A percentile compares a stretch with the other conserved stretches of the same genome.
Conservation (phyloP, 92 coral and sea anemone species). For the Nematostella vectensis region DNA sequence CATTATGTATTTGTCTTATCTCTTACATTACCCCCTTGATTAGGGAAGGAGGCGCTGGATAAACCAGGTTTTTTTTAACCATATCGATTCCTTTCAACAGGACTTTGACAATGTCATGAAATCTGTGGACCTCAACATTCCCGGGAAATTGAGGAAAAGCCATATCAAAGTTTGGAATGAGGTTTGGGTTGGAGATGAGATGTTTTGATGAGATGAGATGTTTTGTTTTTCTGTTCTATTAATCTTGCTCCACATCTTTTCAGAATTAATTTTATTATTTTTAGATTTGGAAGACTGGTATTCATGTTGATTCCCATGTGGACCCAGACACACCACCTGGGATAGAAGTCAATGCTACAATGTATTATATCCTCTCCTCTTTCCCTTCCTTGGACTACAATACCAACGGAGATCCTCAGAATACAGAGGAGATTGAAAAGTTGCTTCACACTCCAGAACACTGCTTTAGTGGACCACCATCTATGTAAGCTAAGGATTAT, state of each 20-base stretch:
- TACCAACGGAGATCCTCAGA: slow-evolving; percentile 29
- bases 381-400: slow-evolving; percentile 58
- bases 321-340: slow-evolving; percentile 98
- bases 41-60: too few relatives aligned
- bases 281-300: slow-evolving; percentile 82
- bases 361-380: slow-evolving; percentile 79
- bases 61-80: too few relatives aligned
- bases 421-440: slow-evolving; percentile 49
- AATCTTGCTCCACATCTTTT: too few relatives aligned
- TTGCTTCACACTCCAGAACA: slow-evolving; percentile 81
- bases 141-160: neutral
- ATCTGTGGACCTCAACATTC: neutral
- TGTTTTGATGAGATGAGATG: neutral
- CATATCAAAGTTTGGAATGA: slow-evolving; percentile 44
- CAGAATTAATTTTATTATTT: neutral
- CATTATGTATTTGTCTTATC: too few relatives aligned
- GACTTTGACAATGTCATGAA: slow-evolving; percentile 1
- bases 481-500: slow-evolving; percentile 83
- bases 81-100: slow-evolving; percentile 1
- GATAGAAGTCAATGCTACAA: slow-evolving; percentile 80
- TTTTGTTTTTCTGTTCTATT: too few relatives aligned
- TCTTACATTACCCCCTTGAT: too few relatives aligned
- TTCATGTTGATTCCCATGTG: slow-evolving; percentile 78
- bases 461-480: slow-evolving; percentile 98
- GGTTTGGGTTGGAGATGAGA: slow-evolving; percentile 12